phyloP scores from a whole-genome alignment of 2,888 invertebrate species.

The Agrochola circellaris region DNA sequence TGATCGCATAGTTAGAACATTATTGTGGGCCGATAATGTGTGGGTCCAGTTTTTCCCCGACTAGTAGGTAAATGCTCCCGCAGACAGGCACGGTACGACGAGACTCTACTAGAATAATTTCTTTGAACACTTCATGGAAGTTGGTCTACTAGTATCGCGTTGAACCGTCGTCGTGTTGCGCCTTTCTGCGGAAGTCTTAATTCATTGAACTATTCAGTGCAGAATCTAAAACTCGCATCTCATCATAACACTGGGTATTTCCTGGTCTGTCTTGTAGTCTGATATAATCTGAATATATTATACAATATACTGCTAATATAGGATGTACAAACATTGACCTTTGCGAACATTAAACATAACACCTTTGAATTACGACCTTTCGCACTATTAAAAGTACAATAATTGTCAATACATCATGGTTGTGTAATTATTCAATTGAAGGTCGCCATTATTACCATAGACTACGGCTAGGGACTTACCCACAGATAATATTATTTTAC shows the following conservation, averaged over 20 bases:
- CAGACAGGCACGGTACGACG: not conserved
- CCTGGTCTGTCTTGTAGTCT: not conserved
- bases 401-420: conserved; percentile 10
- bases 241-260: not conserved
- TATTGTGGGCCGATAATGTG: conserved; percentile 5
- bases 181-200: not conserved
- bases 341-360: conserved; percentile 20
- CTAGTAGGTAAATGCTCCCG: not conserved
- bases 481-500: conserved; percentile 35
- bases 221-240: conserved; percentile 4
- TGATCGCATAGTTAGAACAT: not conserved
- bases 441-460: conserved; percentile 20
- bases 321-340: conserved; percentile 14
- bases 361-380: conserved; percentile 32
- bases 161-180: too few relatives aligned
- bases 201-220: not conserved
- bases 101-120: not conserved
- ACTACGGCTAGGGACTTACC: conserved; percentile 10
- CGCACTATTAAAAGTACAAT: conserved; percentile 15
- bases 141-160: not conserved
- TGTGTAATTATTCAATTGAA: conserved; percentile 28
- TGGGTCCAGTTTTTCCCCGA: not conserved
- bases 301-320: not conserved
- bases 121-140: not conserved
- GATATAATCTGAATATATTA: conserved; percentile 23